Percentiles rank a stretch among this genome's conserved stretches.
Evolutionary conservation across 2,888 invertebrate genomes (phyloP).

Genomic region (Acronicta leporina): DNA sequence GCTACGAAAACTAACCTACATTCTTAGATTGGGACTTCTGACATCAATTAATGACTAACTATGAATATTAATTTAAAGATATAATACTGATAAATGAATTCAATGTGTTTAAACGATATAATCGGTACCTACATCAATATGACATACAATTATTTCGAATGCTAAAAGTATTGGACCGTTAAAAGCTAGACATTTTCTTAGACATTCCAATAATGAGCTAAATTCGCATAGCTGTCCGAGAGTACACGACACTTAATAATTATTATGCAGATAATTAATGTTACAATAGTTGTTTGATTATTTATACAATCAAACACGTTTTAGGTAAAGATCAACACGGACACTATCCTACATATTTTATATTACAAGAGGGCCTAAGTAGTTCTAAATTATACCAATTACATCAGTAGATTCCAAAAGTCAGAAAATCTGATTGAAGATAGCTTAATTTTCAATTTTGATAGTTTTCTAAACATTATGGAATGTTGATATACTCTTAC

Average conservation of each 20-base stretch:
- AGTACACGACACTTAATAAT: slow-evolving; percentile 44
- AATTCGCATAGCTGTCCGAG: slow-evolving; percentile 45
- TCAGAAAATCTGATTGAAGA: slow-evolving; percentile 33
- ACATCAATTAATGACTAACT: slow-evolving; percentile 64
- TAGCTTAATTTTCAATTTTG: slow-evolving; percentile 33
- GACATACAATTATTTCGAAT: slow-evolving; percentile 54
- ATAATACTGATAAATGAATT: slow-evolving; percentile 65
- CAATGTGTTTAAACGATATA: slow-evolving; percentile 53
- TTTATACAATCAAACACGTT: slow-evolving; percentile 23
- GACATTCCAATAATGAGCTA: slow-evolving; percentile 40
- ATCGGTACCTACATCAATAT: slow-evolving; percentile 52
- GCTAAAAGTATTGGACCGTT: slow-evolving; percentile 63
- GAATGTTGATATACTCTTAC: slow-evolving; percentile 60
- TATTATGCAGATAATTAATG: slow-evolving; percentile 37
- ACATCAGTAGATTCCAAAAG: slow-evolving; percentile 46
- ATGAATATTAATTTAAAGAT: slow-evolving; percentile 57
- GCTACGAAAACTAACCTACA: slow-evolving; percentile 64
- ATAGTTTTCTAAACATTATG: slow-evolving; percentile 44
- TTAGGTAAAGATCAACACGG: slow-evolving; percentile 12
- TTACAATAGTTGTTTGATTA: slow-evolving; percentile 41
- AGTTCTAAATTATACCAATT: slow-evolving; percentile 19
- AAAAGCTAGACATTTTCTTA: slow-evolving; percentile 62
- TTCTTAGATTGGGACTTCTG: slow-evolving; percentile 81
- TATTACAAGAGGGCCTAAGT: slow-evolving; percentile 17
- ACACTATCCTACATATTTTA: slow-evolving; percentile 24